phyloP scores from a whole-genome alignment of 2,888 invertebrate species.

The Zele albiditarsus region DNA sequence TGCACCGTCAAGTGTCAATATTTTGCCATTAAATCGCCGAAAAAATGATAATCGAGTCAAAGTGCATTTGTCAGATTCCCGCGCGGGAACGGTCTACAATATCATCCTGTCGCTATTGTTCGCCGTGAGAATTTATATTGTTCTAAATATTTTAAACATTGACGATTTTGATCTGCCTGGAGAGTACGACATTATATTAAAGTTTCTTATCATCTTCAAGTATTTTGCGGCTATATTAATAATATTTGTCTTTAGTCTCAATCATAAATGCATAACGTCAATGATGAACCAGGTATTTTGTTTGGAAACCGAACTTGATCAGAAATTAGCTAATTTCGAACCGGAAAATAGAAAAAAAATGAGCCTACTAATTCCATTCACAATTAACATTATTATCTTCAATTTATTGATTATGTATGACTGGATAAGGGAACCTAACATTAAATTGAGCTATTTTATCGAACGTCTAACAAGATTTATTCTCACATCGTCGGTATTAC shows the following conservation, averaged over 20 bases:
- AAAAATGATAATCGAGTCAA: background rate
- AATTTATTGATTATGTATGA: background rate
- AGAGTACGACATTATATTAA: background rate
- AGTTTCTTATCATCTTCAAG: background rate
- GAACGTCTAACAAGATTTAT: background rate
- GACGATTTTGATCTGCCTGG: background rate
- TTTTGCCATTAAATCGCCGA: background rate
- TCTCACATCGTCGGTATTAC: background rate
- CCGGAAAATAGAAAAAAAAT: background rate
- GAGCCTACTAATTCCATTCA: background rate
- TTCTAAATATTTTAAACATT: background rate
- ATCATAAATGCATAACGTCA: background rate
- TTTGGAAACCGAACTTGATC: background rate
- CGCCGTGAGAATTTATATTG: background rate
- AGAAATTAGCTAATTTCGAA: background rate
- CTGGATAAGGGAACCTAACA: background rate
- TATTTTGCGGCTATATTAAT: background rate
- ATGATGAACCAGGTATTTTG: background rate
- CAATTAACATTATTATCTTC: background rate
- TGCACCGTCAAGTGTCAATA: background rate
- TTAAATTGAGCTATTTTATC: background rate
- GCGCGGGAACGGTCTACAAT: background rate
- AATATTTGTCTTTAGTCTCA: background rate
- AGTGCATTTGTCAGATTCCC: background rate
- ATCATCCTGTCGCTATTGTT: background rate